phyloP scores from a whole-genome alignment of 2,888 invertebrate species.

The Argynnis bischoffii region DNA sequence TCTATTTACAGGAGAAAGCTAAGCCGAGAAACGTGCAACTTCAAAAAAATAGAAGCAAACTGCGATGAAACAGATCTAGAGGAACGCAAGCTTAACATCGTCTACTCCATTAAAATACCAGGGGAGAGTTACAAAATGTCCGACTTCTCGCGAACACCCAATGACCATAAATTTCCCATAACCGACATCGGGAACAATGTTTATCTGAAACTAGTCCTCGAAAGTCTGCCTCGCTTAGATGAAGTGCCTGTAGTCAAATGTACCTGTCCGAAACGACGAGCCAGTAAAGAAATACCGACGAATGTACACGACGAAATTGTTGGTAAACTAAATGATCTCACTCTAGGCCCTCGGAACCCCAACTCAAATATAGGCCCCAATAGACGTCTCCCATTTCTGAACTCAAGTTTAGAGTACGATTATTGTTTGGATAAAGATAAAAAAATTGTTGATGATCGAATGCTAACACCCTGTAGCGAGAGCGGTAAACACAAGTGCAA shows the following conservation, averaged over 20 bases:
- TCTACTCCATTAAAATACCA: slow-evolving; percentile 87
- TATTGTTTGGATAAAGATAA: slow-evolving; percentile 48
- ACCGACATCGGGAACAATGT: slow-evolving; percentile 85
- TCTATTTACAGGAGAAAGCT: slow-evolving; percentile 66
- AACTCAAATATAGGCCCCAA: slow-evolving; percentile 53
- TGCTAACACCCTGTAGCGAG: slow-evolving; percentile 87
- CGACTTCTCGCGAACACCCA: slow-evolving; percentile 81
- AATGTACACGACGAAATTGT: slow-evolving; percentile 64
- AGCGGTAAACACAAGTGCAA: slow-evolving; percentile 90
- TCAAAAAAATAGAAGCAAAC: slow-evolving; percentile 75
- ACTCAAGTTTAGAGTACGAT: slow-evolving; percentile 49
- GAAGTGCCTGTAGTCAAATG: slow-evolving; percentile 85
- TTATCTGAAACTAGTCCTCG: slow-evolving; percentile 83
- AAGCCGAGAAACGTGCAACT: slow-evolving; percentile 77
- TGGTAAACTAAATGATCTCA: slow-evolving; percentile 74
- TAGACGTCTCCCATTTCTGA: slow-evolving; percentile 55
- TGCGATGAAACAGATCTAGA: slow-evolving; percentile 64
- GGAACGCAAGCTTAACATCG: slow-evolving; percentile 77
- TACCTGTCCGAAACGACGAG: slow-evolving; percentile 63
- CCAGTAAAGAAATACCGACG: slow-evolving; percentile 61
- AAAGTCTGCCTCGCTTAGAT: slow-evolving; percentile 89
- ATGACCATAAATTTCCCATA: slow-evolving; percentile 87
- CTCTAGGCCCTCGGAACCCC: slow-evolving; percentile 57
- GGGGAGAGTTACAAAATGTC: slow-evolving; percentile 82
- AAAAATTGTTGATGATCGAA: slow-evolving; percentile 85